Evolutionary conservation across 2,888 invertebrate species (phyloP), one percentile per base, ranked within the genome.

Genomic region (Saturnia japonica): DNA sequence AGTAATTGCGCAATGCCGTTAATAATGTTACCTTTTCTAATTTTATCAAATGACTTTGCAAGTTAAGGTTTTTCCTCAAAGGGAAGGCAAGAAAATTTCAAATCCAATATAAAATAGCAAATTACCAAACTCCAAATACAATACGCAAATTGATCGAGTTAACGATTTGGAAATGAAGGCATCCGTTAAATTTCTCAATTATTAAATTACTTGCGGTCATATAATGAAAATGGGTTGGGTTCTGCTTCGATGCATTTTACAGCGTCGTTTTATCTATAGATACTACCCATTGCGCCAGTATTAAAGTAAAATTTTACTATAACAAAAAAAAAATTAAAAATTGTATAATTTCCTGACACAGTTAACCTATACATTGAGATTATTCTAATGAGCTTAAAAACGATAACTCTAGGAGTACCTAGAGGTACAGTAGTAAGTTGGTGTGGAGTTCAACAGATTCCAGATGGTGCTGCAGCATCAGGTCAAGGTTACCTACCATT

Each of bases 171-270:
- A 40, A 64, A 40, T 64, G n/a, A n/a, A n/a, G 40, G 64, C 64
- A 64, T 64, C 40, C 40, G 64, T 64, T 19, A 16, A 64, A 64
- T 64, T 40, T 64, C 40, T 40, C 19, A 64, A 64, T 64, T 64
- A 64, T 64, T 40, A 40, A 64, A 40, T 64, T 34, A 64, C 64
- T 64, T n/a, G 40, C 16, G 64, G n/a, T 40, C n/a, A n/a, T 19
- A 16, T 64, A 40, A 64, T 60, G 64, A 64, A 34, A 64, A 40
- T 64, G n/a, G 40, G 40, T 40, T 40, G 40, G 40, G 9, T 64
- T 64, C 64, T 22, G 40, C 34, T n/a, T 64, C 64, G n/a, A 64
- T 40, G 40, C 64, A 64, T 64, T 64, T 64, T 40, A 40, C 40
- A 34, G 28, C 28, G 34, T 19, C 62, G 34, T 14, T 62, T 34